Percentiles rank a stretch among this genome's conserved stretches.
Conservation (phyloP, 2,888 invertebrate species). For the Celastrina argiolus region DNA sequence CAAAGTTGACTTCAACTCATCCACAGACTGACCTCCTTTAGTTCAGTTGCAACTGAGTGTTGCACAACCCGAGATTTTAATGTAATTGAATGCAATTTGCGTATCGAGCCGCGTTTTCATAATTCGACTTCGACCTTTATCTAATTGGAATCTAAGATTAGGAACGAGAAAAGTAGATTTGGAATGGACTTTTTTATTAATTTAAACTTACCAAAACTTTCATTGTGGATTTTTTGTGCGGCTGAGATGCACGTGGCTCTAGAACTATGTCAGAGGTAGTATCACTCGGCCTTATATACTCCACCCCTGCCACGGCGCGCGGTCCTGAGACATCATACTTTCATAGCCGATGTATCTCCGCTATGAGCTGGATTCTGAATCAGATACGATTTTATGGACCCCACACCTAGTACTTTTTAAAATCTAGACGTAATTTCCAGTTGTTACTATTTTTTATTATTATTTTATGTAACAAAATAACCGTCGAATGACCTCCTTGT, state of each 20-base stretch:
- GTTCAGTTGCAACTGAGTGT: constrained; percentile 51
- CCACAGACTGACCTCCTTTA: constrained; percentile 57
- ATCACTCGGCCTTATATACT: constrained; percentile 72
- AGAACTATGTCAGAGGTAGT: constrained; percentile 73
- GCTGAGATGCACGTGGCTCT: constrained; percentile 63
- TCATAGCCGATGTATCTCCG: constrained; percentile 61
- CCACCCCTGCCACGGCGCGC: constrained; percentile 72
- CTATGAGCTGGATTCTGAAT: constrained; percentile 48
- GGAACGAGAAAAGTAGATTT: background rate
- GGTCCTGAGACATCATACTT: constrained; percentile 67
- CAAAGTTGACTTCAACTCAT: constrained; percentile 59
- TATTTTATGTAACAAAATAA: too few relatives aligned
- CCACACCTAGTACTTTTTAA: background rate
- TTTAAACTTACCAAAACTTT: constrained; percentile 70
- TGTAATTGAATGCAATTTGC: constrained; percentile 22
- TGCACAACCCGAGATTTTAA: constrained; percentile 42
- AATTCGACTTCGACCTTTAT: background rate
- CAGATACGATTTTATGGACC: constrained; percentile 19
- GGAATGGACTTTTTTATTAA: constrained; percentile 26
- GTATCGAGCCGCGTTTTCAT: constrained; percentile 20
- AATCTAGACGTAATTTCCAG: too few relatives aligned
- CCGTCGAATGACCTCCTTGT: too few relatives aligned
- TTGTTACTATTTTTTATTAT: too few relatives aligned
- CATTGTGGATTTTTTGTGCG: constrained; percentile 62
- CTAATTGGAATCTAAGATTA: background rate